Base-by-base conservation (phyloP, 2,888 invertebrate species). In the Rhimphoctona megacephalus region DNA sequence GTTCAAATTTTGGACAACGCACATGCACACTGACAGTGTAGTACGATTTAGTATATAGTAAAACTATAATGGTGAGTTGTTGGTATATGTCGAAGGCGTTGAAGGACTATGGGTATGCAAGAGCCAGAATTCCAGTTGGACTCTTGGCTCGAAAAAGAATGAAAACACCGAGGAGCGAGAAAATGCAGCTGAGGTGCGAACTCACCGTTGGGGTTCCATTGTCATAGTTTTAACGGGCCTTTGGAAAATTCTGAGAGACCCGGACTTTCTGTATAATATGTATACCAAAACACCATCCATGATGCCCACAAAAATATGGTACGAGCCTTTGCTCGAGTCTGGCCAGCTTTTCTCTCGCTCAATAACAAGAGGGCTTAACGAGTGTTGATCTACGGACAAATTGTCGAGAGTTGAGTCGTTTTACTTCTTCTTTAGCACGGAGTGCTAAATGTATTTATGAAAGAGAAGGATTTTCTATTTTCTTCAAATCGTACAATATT, bases 111-210 rank as follows among this genome's bases (percentile, higher is more conserved):
- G 17, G 30, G 25, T 22, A 30, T 11, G 64, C 36, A 57, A 69
- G 81, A 77, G 77, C 78, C 73, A 69, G 61, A 82, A 81, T 78
- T 85, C 81, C 78, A 74, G 81, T 64, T 81, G 70, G 70, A 57
- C 70, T 43, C 25, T 30, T 1, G 33, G 54, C 61, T 61, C 17
- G 49, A 33, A 72, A 73, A 46, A 33, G 70, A 72, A 83, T 70
- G 83, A 79, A 72, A 74, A 73, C 46, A 25, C 54, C 19, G 74
- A 52, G 33, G 2, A 70, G 64, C 9, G 43, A 76, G 64, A 74
- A 66, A 82, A 82, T 74, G 66, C 81, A 69, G 39, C 76, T 72
- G 86, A 92, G 92, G 92, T 91, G 92, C 89, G 90, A 92, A 91
- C 88, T 90, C 90, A 88, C 89, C 89, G 90, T 81, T 81, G 88